Conservation (phyloP, 2,797 vertebrate genomes). For the Darevskia nairensis region DNA sequence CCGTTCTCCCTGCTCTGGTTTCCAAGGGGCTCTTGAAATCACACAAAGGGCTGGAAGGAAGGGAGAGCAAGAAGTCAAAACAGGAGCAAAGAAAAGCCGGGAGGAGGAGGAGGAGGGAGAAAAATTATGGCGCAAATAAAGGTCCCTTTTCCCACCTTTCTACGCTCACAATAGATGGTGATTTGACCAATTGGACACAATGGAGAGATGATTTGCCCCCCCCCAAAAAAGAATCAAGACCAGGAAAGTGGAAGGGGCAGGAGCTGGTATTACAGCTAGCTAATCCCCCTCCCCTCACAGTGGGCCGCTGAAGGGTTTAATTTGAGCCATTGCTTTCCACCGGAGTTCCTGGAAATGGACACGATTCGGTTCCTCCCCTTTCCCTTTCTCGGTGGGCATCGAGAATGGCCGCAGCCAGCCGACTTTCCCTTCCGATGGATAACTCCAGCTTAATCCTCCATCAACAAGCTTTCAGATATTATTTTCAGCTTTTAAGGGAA, state of each 20-base stretch:
- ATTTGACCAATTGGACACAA: slow-evolving; percentile 37
- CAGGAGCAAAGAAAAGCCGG: neutral
- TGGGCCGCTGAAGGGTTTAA: neutral
- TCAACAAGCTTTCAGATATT: neutral
- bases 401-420: neutral
- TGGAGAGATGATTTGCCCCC: slow-evolving; percentile 20
- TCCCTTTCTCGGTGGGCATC: neutral
- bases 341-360: neutral
- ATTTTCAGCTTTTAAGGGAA: neutral
- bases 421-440: neutral
- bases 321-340: neutral
- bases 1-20: neutral
- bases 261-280: neutral
- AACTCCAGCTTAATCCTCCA: neutral
- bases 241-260: neutral
- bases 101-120: no score
- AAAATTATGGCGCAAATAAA: slow-evolving; percentile 1
- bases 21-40: slow-evolving; percentile 22
- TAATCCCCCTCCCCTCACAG: neutral
- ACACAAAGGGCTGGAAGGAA: neutral
- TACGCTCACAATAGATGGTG: slow-evolving; percentile 25
- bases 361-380: neutral
- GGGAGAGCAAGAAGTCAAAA: neutral
- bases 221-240: neutral
- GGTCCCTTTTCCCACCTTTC: neutral